Percentiles rank a stretch among this genome's conserved stretches.
Evolutionary conservation across 2,113 vertebrate species (phyloP).

Genomic region (Arothron firmamentum): DNA sequence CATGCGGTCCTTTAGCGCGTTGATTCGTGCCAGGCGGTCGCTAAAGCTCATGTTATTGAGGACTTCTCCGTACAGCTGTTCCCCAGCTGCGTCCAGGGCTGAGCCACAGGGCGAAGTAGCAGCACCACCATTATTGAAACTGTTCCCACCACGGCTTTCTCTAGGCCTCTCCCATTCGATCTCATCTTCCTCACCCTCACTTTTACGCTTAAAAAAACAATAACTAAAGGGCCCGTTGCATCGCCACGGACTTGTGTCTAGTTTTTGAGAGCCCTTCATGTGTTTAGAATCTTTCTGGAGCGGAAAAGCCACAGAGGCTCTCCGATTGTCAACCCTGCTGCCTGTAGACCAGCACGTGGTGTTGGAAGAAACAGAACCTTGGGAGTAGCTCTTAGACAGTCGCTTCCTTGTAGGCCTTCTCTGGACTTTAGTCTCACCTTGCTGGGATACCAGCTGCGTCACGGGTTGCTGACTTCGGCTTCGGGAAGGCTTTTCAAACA

Average conservation of each 20-base stretch:
- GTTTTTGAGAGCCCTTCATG: slow-evolving; percentile 80
- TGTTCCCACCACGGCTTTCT: slow-evolving; percentile 29
- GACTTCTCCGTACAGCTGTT: slow-evolving; percentile 74
- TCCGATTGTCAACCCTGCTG: slow-evolving; percentile 70
- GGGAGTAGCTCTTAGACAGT: slow-evolving; percentile 90
- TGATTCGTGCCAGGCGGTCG: slow-evolving; percentile 81
- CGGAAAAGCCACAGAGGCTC: slow-evolving; percentile 68
- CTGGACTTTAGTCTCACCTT: slow-evolving; percentile 75
- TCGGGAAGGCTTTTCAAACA: slow-evolving; percentile 79
- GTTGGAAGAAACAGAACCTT: slow-evolving; percentile 82
- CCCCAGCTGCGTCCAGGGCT: slow-evolving; percentile 42
- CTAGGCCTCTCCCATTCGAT: slow-evolving; percentile 74
- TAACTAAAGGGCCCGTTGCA: slow-evolving; percentile 92
- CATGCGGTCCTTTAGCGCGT: slow-evolving; percentile 84
- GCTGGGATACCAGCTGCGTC: slow-evolving; percentile 56
- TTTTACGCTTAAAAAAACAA: slow-evolving; percentile 86
- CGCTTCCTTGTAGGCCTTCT: slow-evolving; percentile 81
- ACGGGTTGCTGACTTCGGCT: slow-evolving; percentile 73
- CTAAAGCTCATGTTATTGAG: slow-evolving; percentile 85
- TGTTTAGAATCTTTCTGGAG: slow-evolving; percentile 83
- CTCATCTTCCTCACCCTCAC: slow-evolving; percentile 80
- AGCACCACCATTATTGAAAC: slow-evolving; percentile 6
- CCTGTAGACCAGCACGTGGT: slow-evolving; percentile 67
- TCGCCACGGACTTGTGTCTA: slow-evolving; percentile 84
- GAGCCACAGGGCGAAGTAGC: slow-evolving; percentile 53